Percentiles rank a stretch among this genome's conserved stretches.
Conservation (phyloP, 1,140 invertebrate species). For the Tribolium madens region DNA sequence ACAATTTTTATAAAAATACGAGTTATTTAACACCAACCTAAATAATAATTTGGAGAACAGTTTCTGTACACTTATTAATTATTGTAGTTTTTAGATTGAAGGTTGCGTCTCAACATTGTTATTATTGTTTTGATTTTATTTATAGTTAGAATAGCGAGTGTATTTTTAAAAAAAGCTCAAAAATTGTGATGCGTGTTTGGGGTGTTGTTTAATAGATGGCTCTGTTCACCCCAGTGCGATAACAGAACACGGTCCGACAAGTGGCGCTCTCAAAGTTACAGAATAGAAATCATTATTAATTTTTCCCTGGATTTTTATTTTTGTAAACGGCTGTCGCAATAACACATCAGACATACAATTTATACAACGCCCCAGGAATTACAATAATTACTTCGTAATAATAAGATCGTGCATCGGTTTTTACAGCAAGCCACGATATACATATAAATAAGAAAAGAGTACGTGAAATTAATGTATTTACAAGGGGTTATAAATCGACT, state of each 20-base stretch:
- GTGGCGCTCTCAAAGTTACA: neutral
- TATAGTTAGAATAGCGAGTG: no score
- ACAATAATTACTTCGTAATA: conserved; percentile 13
- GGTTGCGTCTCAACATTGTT: no score
- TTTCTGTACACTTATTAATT: no score
- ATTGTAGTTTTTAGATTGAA: no score
- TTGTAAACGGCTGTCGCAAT: conserved; percentile 13
- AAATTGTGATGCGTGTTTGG: neutral
- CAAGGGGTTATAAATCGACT: conserved; percentile 30
- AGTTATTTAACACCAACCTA: no score
- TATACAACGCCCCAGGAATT: conserved; percentile 16
- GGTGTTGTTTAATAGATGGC: neutral
- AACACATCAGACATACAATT: conserved; percentile 1
- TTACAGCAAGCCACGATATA: conserved; percentile 9
- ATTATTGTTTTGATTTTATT: no score
- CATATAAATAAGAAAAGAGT: conserved; percentile 32
- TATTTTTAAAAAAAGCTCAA: no score
- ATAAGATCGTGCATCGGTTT: conserved; percentile 11
- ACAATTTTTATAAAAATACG: no score
- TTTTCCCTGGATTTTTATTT: neutral
- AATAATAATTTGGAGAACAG: no score
- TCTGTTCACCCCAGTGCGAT: neutral
- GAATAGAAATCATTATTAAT: neutral
- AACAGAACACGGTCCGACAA: neutral
- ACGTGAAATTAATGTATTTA: conserved; percentile 9